Evolutionary conservation across 2,888 invertebrate species (phyloP), one percentile per base, ranked within the genome.

Genomic region (Ischnura elegans): DNA sequence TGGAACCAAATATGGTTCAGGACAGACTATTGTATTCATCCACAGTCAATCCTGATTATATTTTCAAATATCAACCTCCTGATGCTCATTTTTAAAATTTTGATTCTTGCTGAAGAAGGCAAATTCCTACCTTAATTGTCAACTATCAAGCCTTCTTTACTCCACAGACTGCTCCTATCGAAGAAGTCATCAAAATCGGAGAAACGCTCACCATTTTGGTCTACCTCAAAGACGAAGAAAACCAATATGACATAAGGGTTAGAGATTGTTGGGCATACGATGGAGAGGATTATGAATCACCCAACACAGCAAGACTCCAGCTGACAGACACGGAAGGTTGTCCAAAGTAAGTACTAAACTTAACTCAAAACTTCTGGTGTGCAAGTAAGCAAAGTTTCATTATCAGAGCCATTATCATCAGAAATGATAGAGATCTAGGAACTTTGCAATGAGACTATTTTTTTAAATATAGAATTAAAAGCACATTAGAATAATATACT

Each of bases 191-290:
- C 76, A 97, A 97, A 95, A 97, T 98, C 94, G 98, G 98, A 13
- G 97, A 97, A 95, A 97, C 97, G 94, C 96, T 98, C 45, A 97
- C 97, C 0, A 97, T 98, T 90, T 96, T 98, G 45, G 97, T 98
- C 0, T 97, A 97, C 95, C 96, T 98, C 93, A 97, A 97, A 95
- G 98, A 98, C 95, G 95, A 96, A 0, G 96, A 97, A 93, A 96
- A 96, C 61, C 96, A 97, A 94, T 97, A 97, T 95, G 97, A 97
- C 95, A 96, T 98, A 10, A 97, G 97, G 95, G 97, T 98, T 55
- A 96, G 97, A 94, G 97, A 98, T 95, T 98, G 98, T 95, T 98
- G 97, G 97, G 98, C 98, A 0, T 97, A 97, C 94, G 97, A 97
- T 94, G 96, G 96, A 94, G 97, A 97, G 93, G 96, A 97, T 94